Conservation (phyloP, 2,797 vertebrate species). For the Numenius phaeopus region DNA sequence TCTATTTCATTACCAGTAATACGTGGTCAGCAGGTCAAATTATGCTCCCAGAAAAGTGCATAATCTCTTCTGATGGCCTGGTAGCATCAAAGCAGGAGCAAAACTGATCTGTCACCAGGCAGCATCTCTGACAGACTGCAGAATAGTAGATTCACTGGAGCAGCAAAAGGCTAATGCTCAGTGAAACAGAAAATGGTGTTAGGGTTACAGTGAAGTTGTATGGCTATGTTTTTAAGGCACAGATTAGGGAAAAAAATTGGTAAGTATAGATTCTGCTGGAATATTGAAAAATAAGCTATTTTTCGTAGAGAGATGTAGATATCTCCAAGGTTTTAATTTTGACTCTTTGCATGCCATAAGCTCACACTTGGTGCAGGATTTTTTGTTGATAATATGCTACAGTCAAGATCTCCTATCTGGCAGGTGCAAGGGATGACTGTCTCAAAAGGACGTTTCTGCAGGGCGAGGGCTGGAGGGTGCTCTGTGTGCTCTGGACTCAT, state of each 20-base stretch:
- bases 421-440: background rate
- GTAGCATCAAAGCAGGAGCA: background rate
- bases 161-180: background rate
- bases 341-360: background rate
- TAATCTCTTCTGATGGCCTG: background rate
- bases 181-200: background rate
- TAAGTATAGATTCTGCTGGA: background rate
- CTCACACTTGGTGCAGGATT: background rate
- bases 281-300: background rate
- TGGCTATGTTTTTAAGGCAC: background rate
- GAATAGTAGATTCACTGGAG: background rate
- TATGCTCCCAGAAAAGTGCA: background rate
- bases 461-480: background rate
- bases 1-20: conserved; percentile 22
- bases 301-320: background rate
- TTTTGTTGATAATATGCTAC: background rate
- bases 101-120: background rate
- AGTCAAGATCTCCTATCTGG: background rate
- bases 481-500: background rate
- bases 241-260: background rate
- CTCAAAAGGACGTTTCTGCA: background rate
- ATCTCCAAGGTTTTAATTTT: background rate
- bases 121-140: background rate
- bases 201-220: background rate
- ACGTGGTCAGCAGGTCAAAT: conserved; percentile 12